Base-by-base conservation (phyloP, 2,797 vertebrate genomes). In the Girardinus metallicus region DNA sequence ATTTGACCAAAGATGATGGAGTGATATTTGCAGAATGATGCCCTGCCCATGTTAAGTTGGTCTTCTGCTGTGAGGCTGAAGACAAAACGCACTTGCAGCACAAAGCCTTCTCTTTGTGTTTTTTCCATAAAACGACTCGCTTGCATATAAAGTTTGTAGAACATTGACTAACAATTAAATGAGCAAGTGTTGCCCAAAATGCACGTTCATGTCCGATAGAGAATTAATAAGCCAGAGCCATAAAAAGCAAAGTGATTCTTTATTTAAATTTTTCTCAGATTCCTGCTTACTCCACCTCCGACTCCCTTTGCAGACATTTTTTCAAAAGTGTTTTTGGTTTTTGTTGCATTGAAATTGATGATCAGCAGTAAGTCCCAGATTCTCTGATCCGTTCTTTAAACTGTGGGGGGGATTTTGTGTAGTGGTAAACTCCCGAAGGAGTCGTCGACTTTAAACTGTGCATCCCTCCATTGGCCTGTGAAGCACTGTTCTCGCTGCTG, bases 281-380 rank as follows among this genome's bases (percentile, higher is more conserved):
- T 79, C 75, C 75, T 49, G 74, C 88, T 89, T 79, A 71, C 66
- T n/a, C 43, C 23, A 43, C 85, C 88, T 90, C 89, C 87, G 83
- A 55, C 80, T 80, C 77, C 73, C 70, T 83, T 80, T 91, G 23
- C 71, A 64, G 76, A 87, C 86, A 87, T 88, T 89, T 85, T 85
- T 87, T 76, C n/a, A 29, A 26, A 91, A 94, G 90, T 94, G 49
- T 53, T 26, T 53, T 51, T 51, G 49, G 92, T 94, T 94, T 93
- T 91, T 93, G 84, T 88, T 88, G 86, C 39, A 89, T 82, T 84
- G 15, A 92, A 84, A 75, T 43, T 71, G 68, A 87, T 91, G 41
- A 88, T 87, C 80, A 83, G 47, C 41, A 86, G 80, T 71, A 76
- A 86, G 77, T 81, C 41, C 26, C 39, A 16, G 4, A 78, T 79